A percentile compares a stretch with the other conserved stretches of the same genome.
These are phyloP conservation scores for Coenobita brevimanus DNA, from an alignment of 1,140 invertebrate genomes.

Conservation along the genomic window DNA sequence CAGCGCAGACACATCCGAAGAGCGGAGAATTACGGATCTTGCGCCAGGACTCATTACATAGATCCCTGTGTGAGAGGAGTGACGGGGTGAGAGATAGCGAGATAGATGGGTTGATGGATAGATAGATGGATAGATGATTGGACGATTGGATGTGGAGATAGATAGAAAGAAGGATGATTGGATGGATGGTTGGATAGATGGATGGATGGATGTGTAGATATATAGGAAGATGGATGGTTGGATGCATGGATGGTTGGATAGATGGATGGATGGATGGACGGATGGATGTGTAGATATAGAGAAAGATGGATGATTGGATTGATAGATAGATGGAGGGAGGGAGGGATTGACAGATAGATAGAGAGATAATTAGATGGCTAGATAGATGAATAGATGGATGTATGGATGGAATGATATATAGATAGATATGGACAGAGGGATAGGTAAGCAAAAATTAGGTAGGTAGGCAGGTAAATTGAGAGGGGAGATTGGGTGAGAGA, in stretches of 20 bases:
- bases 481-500: background rate
- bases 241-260: background rate
- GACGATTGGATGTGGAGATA: background rate
- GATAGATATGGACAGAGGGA: background rate
- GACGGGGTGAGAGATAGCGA: background rate
- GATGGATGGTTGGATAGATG: background rate
- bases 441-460: background rate
- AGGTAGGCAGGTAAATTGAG: background rate
- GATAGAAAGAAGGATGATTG: background rate
- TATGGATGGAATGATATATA: background rate
- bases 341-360: background rate
- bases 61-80: constrained; percentile 17
- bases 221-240: background rate
- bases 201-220: background rate
- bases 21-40: constrained; percentile 50
- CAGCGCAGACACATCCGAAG: constrained; percentile 53
- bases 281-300: background rate
- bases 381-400: background rate
- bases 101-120: background rate
- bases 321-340: background rate
- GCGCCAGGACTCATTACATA: constrained; percentile 49
- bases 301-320: background rate
- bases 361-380: background rate
- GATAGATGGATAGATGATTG: background rate
- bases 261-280: background rate